Base-by-base conservation (phyloP, 2,888 invertebrate species). In the Marasmarcha lunaedactyla region DNA sequence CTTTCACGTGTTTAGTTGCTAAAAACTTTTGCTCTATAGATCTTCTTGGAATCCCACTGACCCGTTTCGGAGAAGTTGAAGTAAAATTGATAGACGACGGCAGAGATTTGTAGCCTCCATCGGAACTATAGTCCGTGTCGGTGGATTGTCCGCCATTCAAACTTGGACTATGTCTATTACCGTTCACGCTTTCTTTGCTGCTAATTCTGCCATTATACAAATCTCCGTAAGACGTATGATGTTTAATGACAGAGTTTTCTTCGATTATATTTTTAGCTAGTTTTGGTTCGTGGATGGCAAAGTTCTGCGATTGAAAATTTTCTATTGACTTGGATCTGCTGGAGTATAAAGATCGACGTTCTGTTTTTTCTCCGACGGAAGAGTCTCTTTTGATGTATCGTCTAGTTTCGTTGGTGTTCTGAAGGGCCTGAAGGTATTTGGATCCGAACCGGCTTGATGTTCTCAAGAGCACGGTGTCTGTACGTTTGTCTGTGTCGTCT, bases 91-190 rank as follows among this genome's bases (percentile, higher is more conserved):
- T 84, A 9, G 78, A 79, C 1, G 84, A 84, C 7, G 84, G 84
- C n/a, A 84, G 58, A 1, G 84, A 84, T 46, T 84, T 84, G 61
- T 84, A 84, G 1, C 84, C 84, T 1, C 84, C 81, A 51, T 84
- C 84, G 2, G 84, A 84, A 44, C 83, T 83, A 49, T 84, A 84
- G 50, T 84, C 84, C 0, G 83, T 84, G 48, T 84, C 84, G 0
- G 84, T 84, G 12, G 81, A 81, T 46, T 83, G 83, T 0, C 77
- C 79, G n/a, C n/a, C n/a, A 40, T 63, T 78, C 10, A 73, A 49
- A 40, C 76, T 71, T 0, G 83, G 81, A 42, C 81, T 79, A 46
- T 74, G 77, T 45, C 72, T 55, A 47, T 72, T 71, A 1, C 73
- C 73, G 46, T 72, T 74, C 1, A 74, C 78, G 42, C 78, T 79